Percentiles rank a stretch among this genome's conserved stretches.
phyloP scores from a whole-genome alignment of 2,888 invertebrate species.

The Ellobium chinense region DNA sequence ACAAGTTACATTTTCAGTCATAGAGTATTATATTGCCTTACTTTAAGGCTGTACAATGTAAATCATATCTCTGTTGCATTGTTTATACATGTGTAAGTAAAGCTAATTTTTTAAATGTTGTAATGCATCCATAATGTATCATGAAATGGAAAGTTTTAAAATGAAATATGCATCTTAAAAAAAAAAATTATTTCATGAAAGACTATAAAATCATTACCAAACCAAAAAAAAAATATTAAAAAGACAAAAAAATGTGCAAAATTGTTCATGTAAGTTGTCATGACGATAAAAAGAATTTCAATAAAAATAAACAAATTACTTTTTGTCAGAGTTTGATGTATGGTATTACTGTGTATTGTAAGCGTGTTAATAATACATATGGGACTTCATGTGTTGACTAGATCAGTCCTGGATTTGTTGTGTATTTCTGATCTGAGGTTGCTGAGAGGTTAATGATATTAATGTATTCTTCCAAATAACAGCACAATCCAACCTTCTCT shows the following conservation, averaged over 20 bases:
- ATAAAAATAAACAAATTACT: conserved; percentile 18
- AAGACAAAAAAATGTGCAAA: background rate
- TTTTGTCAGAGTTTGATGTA: no score
- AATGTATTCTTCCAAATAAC: no score
- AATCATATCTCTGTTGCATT: background rate
- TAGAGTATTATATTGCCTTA: background rate
- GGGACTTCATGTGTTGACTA: no score
- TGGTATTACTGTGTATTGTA: no score
- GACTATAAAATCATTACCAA: background rate
- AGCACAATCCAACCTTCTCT: no score
- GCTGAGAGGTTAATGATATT: no score
- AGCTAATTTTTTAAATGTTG: background rate
- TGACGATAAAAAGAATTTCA: conserved; percentile 23
- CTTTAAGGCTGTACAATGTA: background rate
- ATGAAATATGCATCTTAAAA: conserved; percentile 5
- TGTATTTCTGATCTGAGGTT: no score
- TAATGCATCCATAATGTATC: conserved; percentile 7
- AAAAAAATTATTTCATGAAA: conserved; percentile 2
- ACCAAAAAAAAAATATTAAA: background rate
- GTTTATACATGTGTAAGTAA: background rate
- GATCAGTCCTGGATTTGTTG: no score
- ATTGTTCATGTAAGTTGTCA: conserved; percentile 35
- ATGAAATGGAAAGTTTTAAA: conserved; percentile 6
- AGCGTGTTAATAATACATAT: no score
- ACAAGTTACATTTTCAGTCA: background rate